Conservation (phyloP, 2,888 invertebrate genomes). For the Cantharis lateralis region DNA sequence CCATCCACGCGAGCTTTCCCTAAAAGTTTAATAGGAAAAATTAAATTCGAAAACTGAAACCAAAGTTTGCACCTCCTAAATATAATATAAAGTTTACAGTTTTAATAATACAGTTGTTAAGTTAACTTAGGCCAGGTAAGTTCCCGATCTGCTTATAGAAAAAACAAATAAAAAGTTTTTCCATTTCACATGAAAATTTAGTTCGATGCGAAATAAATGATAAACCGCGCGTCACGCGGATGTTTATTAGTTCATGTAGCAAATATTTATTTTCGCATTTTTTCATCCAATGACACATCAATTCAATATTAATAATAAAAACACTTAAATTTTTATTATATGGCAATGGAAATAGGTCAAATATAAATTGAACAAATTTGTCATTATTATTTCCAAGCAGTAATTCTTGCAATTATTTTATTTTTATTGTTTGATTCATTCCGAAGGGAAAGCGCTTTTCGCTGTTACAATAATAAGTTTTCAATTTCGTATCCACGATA, state of each 20-base stretch:
- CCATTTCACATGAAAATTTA: not conserved
- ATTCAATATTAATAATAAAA: not conserved
- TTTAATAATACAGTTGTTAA: not conserved
- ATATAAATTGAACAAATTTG: not conserved
- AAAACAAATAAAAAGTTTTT: not conserved
- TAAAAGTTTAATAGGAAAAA: not conserved
- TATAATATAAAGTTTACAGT: not conserved
- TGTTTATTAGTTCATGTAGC: not conserved
- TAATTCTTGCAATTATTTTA: not conserved
- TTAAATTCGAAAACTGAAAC: not conserved
- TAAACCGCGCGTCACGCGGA: not conserved
- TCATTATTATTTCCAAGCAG: not conserved
- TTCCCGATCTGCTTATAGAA: not conserved
- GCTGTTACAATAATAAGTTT: not conserved
- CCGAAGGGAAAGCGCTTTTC: not conserved
- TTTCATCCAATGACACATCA: not conserved
- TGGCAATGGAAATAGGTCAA: not conserved
- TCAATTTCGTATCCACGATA: not conserved
- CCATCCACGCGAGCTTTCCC: not conserved
- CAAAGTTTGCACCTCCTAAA: not conserved
- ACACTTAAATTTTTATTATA: not conserved
- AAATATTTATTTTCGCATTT: not conserved
- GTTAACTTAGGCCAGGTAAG: not conserved
- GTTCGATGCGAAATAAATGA: not conserved
- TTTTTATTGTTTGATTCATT: not conserved